Percentiles rank a stretch among this genome's conserved stretches.
Conservation (phyloP, 2,888 invertebrate species). For the Xestia sexstrigata region DNA sequence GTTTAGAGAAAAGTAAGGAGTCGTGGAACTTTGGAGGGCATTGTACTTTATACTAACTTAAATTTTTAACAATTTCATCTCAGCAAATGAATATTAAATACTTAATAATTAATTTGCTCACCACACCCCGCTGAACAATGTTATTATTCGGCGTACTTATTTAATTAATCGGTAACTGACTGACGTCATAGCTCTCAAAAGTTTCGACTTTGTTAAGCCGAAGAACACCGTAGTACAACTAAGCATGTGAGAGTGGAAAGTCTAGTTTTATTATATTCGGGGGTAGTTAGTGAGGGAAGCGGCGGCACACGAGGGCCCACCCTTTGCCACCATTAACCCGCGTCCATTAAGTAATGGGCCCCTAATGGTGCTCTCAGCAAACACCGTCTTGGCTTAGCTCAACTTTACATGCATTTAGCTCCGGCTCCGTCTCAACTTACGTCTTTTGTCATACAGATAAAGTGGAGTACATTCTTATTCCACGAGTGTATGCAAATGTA, state of each 20-base stretch:
- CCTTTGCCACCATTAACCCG: constrained; percentile 76
- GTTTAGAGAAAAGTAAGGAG: constrained; percentile 15
- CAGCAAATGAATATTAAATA: constrained; percentile 10
- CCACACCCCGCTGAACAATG: constrained; percentile 6
- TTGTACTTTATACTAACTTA: neutral
- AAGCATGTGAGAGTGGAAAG: constrained; percentile 45
- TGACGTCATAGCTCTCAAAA: constrained; percentile 7
- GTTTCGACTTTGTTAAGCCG: neutral
- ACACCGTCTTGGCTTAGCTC: constrained; percentile 74
- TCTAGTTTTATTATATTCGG: constrained; percentile 62
- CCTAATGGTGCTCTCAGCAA: constrained; percentile 78
- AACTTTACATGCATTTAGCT: constrained; percentile 72
- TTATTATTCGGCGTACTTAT: constrained; percentile 14
- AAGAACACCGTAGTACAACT: constrained; percentile 3
- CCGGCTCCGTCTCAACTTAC: constrained; percentile 59
- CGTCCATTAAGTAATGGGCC: constrained; percentile 86
- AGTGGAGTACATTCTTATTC: constrained; percentile 41
- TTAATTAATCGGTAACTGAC: constrained; percentile 1
- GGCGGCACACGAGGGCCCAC: constrained; percentile 69
- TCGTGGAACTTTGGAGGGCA: constrained; percentile 9
- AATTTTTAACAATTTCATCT: neutral
- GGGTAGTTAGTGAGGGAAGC: constrained; percentile 50
- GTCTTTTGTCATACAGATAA: constrained; percentile 53
- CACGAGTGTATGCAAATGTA: constrained; percentile 38
- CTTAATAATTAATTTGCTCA: constrained; percentile 29